Evolutionary conservation across 2,113 vertebrate species (phyloP), one percentile per base, ranked within the genome.

Genomic region (Platysteira castanea): DNA sequence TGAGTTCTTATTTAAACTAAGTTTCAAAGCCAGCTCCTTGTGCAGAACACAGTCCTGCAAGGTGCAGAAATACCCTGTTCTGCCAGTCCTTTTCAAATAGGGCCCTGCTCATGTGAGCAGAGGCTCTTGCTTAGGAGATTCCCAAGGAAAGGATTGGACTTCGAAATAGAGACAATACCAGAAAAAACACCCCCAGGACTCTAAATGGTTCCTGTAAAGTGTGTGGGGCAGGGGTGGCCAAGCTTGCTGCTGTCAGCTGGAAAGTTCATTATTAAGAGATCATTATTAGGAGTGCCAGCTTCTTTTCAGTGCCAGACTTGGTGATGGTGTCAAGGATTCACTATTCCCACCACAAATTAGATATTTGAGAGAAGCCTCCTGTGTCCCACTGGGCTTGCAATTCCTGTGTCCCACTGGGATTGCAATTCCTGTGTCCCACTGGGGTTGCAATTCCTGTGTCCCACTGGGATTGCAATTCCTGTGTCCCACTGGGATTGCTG

Each of bases 331-430:
- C 56, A 24, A 7, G 46, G 37, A 31, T 35, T 87, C 35, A 0
- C 37, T 26, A 1, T 54, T 73, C 19, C 44, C 5, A 2, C 33
- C 31, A 3, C 10, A 22, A 20, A 44, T 35, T 0, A 3, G 1
- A 0, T 15, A 15, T 75, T 49, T 57, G 46, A 16, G 83, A 60
- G 59, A 1, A 71, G 15, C 12, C 54, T 61, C 30, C 35, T 7
- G 0, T 18, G 19, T 17, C 23, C 56, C n/a, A 16, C 6, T 35
- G n/a, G 56, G 56, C 15, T 7, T 37, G 24, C n/a, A 37, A 6
- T 18, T 53, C 31, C 39, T 7, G 0, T 19, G 26, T 50, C 56
- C 9, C 6, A 0, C 50, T 54, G 64, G 89, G 30, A 2, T 59
- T 35, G 9, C 73, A 14, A 1, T 33, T 61, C 30, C 35, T 7